Evolutionary conservation across 2,797 vertebrate genomes (phyloP).

Genomic region (Chrysocyon brachyurus): DNA sequence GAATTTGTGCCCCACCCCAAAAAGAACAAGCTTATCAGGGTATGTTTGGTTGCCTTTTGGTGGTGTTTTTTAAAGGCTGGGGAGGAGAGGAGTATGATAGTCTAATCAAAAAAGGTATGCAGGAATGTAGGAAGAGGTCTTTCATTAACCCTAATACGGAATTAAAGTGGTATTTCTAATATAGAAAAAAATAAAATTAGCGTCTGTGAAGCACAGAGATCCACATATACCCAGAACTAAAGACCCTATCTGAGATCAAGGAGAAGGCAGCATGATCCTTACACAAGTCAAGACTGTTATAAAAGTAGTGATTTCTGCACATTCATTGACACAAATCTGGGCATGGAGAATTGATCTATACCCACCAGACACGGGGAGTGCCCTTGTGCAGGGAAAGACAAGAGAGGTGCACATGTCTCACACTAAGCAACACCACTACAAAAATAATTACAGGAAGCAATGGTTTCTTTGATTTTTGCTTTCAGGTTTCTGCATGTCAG

Average conservation of each 20-base stretch:
- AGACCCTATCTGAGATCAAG: neutral
- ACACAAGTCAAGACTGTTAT: neutral
- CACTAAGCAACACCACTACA: neutral
- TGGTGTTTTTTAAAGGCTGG: neutral
- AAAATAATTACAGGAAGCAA: conserved; percentile 63
- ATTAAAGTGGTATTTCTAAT: neutral
- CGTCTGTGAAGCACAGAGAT: neutral
- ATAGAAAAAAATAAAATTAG: conserved; percentile 41
- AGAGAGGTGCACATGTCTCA: neutral
- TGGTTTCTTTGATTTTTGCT: conserved; percentile 66
- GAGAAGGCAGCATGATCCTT: neutral
- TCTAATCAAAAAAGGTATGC: neutral
- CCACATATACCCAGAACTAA: neutral
- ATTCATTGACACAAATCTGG: neutral
- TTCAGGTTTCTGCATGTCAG: conserved; percentile 1
- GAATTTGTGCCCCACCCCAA: neutral
- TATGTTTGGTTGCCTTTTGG: neutral
- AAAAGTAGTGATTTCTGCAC: neutral
- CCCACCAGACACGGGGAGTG: neutral
- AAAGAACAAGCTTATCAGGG: neutral
- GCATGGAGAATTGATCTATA: neutral
- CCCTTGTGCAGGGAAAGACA: neutral
- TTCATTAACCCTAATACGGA: neutral
- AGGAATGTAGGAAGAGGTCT: neutral
- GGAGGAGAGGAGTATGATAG: neutral